These are phyloP conservation scores for Cossypha heuglini DNA, from an alignment of 2,797 vertebrate genomes.

Conservation along the genomic window DNA sequence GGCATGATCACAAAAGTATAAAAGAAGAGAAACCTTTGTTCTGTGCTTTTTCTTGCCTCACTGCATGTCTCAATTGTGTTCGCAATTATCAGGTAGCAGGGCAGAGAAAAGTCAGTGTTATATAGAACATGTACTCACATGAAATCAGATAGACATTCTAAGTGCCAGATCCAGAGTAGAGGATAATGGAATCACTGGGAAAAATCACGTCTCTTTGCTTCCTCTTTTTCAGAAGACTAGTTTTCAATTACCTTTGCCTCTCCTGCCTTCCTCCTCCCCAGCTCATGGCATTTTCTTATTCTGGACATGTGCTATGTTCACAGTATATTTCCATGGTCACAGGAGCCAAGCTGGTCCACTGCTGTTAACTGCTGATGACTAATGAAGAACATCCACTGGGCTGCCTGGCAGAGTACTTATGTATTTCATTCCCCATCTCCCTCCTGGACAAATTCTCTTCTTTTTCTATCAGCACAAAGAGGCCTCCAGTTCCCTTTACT, in stretches of 20 bases:
- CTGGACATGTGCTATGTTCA: neutral
- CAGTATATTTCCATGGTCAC: neutral
- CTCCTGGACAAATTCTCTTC: neutral
- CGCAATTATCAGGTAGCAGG: neutral
- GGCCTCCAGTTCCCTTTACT: neutral
- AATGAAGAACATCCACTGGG: neutral
- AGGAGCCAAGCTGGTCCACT: neutral
- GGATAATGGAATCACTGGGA: neutral
- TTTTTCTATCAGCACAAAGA: neutral
- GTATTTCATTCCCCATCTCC: neutral
- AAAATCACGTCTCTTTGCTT: neutral
- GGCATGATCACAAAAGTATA: neutral
- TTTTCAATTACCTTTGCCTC: neutral
- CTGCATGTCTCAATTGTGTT: neutral
- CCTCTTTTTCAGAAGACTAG: neutral
- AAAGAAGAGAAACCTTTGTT: neutral
- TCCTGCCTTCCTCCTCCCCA: rapidly evolving
- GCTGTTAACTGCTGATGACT: neutral
- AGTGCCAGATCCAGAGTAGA: neutral
- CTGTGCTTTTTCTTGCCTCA: neutral
- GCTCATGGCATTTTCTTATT: neutral
- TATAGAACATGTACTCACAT: neutral
- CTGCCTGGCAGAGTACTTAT: neutral
- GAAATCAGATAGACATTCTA: neutral
- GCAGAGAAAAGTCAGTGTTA: neutral